These are phyloP conservation scores for Zaprionus inermis DNA, from an alignment of 1,140 invertebrate genomes.

Conservation along the genomic window DNA sequence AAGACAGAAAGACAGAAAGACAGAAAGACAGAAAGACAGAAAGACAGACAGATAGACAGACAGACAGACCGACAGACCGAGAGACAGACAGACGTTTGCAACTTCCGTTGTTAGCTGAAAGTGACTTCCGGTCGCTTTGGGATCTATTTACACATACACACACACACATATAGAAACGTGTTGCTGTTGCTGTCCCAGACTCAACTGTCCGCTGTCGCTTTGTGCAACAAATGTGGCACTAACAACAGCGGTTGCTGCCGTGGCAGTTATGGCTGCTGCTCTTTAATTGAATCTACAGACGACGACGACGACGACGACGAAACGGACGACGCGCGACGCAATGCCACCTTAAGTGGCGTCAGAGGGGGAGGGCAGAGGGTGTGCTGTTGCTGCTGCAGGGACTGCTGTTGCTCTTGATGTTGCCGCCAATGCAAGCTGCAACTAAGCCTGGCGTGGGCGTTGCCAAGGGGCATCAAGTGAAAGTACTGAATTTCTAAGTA, in stretches of 20 bases:
- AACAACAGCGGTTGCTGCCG: not conserved
- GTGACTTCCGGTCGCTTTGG: constrained; percentile 69
- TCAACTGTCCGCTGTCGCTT: not conserved
- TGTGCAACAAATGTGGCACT: not conserved
- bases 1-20: no score
- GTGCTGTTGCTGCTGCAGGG: not conserved
- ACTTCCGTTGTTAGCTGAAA: constrained; percentile 72
- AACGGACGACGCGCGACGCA: not conserved
- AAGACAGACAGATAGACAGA: not conserved
- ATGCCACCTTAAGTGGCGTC: no score
- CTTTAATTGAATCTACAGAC: constrained; percentile 70
- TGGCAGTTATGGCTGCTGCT: not conserved
- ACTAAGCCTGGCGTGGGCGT: constrained; percentile 2
- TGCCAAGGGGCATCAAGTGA: constrained; percentile 26
- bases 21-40: not conserved
- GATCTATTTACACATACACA: constrained; percentile 40
- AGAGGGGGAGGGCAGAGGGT: not conserved
- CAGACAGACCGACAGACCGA: constrained; percentile 16
- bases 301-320: constrained; percentile 55
- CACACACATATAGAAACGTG: not conserved
- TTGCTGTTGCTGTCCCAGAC: not conserved
- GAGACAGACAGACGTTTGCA: constrained; percentile 65
- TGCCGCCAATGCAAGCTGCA: not conserved
- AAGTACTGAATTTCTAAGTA: constrained; percentile 46
- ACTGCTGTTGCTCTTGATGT: not conserved